Percentiles rank a stretch among this genome's conserved stretches.
These are phyloP conservation scores for Toxotes chatareus DNA, from an alignment of 2,113 vertebrate genomes.

Conservation along the genomic window DNA sequence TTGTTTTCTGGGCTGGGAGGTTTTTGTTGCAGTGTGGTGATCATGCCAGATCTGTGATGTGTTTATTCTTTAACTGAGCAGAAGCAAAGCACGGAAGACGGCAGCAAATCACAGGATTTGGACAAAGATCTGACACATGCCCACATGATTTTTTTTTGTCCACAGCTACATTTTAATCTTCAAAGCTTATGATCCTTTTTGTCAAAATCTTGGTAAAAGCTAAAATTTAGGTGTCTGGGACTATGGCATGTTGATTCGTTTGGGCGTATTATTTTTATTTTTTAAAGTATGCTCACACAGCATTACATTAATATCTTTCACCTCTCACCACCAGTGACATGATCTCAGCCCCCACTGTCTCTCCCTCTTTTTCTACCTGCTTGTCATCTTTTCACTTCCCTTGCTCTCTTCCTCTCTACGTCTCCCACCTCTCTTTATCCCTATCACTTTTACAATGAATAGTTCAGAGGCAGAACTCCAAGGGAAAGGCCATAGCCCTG, in stretches of 20 bases:
- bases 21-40: background rate
- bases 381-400: slow-evolving; percentile 4
- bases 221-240: slow-evolving; percentile 6
- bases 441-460: slow-evolving; percentile 60
- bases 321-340: slow-evolving; percentile 5
- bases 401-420: slow-evolving; percentile 13
- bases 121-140: slow-evolving; percentile 20
- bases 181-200: slow-evolving; percentile 9
- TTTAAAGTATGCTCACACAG: slow-evolving; percentile 6
- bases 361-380: background rate
- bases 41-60: background rate
- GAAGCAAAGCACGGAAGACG: background rate
- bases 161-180: slow-evolving; percentile 29
- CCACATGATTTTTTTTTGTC: slow-evolving; percentile 14
- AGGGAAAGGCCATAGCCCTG: slow-evolving; percentile 61
- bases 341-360: background rate
- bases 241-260: slow-evolving; percentile 20
- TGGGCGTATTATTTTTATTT: background rate
- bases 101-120: background rate
- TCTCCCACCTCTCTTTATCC: slow-evolving; percentile 57
- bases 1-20: background rate
- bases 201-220: background rate
- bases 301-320: slow-evolving; percentile 26
- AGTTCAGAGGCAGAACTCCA: slow-evolving; percentile 67
- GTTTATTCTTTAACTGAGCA: background rate